Conservation (phyloP, 2,797 vertebrate species). For the Eptatretus atami region DNA sequence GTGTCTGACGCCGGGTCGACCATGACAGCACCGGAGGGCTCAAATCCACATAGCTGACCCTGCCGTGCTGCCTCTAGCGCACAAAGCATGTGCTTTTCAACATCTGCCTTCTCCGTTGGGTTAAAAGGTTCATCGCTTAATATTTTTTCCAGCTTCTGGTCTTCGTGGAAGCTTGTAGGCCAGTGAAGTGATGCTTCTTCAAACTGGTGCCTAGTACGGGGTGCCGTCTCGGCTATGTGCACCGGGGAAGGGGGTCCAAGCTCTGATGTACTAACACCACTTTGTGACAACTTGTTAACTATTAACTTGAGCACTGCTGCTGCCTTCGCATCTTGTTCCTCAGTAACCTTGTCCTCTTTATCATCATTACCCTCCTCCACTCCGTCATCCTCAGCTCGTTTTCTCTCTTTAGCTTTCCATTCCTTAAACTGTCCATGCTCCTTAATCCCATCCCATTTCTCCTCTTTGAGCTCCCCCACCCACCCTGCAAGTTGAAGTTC, state of each 20-base stretch:
- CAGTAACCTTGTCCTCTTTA: too few species aligned
- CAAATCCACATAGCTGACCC: constrained; percentile 17
- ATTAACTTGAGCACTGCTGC: constrained; percentile 9
- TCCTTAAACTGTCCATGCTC: neutral
- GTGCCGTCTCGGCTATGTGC: constrained; percentile 19
- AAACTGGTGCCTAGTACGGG: constrained; percentile 36
- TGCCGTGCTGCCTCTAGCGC: constrained; percentile 21
- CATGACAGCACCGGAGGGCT: constrained; percentile 24
- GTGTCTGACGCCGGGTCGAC: constrained; percentile 20
- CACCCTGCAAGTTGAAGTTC: constrained; percentile 8
- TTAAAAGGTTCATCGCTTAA: constrained; percentile 25
- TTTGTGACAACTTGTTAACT: constrained; percentile 15
- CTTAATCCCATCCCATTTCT: neutral
- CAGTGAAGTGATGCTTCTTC: constrained; percentile 29
- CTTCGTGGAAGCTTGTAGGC: constrained; percentile 45
- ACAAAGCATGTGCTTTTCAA: constrained; percentile 25
- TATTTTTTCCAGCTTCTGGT: constrained; percentile 24
- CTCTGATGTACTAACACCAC: constrained; percentile 12
- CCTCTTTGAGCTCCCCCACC: too few species aligned
- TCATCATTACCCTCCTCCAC: too few species aligned
- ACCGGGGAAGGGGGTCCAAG: constrained; percentile 34
- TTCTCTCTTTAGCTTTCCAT: too few species aligned
- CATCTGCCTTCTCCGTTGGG: constrained; percentile 15
- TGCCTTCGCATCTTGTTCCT: too few species aligned
- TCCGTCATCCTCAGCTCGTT: neutral